Base-by-base conservation (phyloP, 2,797 vertebrate genomes). In the Setipinna tenuifilis region DNA sequence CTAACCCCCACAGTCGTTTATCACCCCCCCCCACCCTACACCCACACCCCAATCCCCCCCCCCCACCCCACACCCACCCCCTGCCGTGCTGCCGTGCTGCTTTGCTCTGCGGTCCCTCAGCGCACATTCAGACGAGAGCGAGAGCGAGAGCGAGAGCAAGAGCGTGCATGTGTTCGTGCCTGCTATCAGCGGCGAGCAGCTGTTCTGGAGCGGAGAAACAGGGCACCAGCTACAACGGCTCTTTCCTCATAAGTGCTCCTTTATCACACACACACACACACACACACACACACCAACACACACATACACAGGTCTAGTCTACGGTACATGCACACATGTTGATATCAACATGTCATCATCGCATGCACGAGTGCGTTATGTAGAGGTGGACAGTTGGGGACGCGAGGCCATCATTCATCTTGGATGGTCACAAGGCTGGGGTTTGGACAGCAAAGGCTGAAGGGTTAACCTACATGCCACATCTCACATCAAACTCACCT, bases 211-310 rank as follows among this genome's bases (percentile, higher is more conserved):
- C 16, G 25, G 65, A 71, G 28, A 4, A 71, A 25, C 11, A 14
- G 14, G 31, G 25, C 11, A 35, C 12, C 25, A 28, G 28, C 28
- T 28, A 71, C 28, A 6, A 6, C 25, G 2, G 65, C 21, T 71
- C 65, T 65, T 25, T 25, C 61, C 58, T 59, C 19, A 19, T 21
- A 21, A 21, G 58, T 3, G 17, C 58, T 5, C 58, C 58, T 59
- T 21, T 3, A n/a, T 6, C 50, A 54, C 50, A 54, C 50, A 54
- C 50, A 2, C 50, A 2, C 50, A 54, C 46, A 48, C 46, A 48
- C 46, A 48, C 46, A 68, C 62, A 68, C 62, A 68, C 62, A 68
- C 62, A 68, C 62, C 23, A n/a, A 68, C 62, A 75, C 68, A 75
- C 28, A 75, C 28, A 35, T 25, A 68, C 62, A 68, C 61, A 65